Percentiles rank a stretch among this genome's conserved stretches.
These are phyloP conservation scores for Atta texana DNA, from an alignment of 1,140 invertebrate genomes.

Conservation along the genomic window DNA sequence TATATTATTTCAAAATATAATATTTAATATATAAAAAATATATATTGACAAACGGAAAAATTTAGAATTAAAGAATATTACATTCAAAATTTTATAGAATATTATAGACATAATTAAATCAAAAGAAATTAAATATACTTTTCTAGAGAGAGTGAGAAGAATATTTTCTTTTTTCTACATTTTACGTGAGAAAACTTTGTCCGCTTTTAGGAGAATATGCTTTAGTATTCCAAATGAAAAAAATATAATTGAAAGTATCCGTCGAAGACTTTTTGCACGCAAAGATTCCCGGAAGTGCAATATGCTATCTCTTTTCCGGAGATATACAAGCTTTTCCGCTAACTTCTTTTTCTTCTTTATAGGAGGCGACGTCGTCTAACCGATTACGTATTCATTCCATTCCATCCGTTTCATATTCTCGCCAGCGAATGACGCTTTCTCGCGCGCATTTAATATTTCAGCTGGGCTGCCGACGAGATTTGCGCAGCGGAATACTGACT, in stretches of 20 bases:
- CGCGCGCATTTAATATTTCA: constrained; percentile 61
- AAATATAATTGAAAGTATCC: constrained; percentile 3
- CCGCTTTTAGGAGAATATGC: background rate
- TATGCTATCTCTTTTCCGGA: constrained; percentile 1
- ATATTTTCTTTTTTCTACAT: background rate
- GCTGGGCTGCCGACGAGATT: constrained; percentile 47
- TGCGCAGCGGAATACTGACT: constrained; percentile 45
- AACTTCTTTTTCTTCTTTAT: constrained; percentile 34
- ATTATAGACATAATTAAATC: background rate
- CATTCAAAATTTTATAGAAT: too few species aligned
- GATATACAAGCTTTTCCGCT: background rate
- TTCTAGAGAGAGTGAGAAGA: background rate
- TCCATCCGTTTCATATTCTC: constrained; percentile 58
- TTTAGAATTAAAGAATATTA: background rate
- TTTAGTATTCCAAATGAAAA: constrained; percentile 2
- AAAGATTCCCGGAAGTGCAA: constrained; percentile 11
- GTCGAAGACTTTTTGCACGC: background rate
- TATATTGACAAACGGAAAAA: background rate
- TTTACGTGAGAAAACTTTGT: background rate
- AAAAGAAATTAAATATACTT: background rate
- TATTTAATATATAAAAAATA: constrained; percentile 3
- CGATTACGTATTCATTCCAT: constrained; percentile 59
- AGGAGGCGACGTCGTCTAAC: constrained; percentile 49
- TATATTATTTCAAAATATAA: background rate
- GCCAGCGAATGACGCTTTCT: constrained; percentile 56